Conservation (phyloP, 2,888 invertebrate genomes). For the Lasioglossum lativentre region DNA sequence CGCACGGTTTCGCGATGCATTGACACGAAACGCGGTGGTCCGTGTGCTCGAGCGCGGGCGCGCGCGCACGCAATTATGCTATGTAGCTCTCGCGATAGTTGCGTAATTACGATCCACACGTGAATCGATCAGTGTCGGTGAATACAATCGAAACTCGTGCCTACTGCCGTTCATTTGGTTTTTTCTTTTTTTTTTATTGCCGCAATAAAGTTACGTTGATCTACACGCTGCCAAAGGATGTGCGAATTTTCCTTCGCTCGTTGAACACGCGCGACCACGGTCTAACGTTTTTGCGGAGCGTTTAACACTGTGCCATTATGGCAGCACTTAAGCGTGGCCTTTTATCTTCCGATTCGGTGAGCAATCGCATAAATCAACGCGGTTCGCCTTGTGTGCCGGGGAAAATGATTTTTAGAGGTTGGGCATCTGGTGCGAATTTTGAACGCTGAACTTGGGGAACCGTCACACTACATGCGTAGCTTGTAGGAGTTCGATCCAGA, state of each 20-base stretch:
- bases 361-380: not conserved
- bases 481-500: too few relatives aligned
- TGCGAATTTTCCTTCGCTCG: not conserved
- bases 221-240: not conserved
- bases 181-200: not conserved
- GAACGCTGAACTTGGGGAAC: not conserved
- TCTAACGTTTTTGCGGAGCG: not conserved
- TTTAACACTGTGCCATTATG: conserved; percentile 7
- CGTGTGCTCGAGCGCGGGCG: not conserved
- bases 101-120: conserved; percentile 51
- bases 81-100: conserved; percentile 34
- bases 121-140: conserved; percentile 1
- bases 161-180: not conserved
- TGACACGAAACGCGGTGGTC: conserved; percentile 11
- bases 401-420: not conserved
- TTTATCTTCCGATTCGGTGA: conserved; percentile 27
- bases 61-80: conserved; percentile 15
- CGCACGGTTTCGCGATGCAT: conserved; percentile 47
- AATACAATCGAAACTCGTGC: conserved; percentile 6
- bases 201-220: not conserved
- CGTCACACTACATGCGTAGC: too few relatives aligned
- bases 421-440: not conserved
- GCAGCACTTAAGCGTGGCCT: conserved; percentile 23
- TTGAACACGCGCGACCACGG: not conserved
- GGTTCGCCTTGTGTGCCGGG: not conserved